Evolutionary conservation across 2,797 vertebrate genomes (phyloP).

Genomic region (Dryobates pubescens): DNA sequence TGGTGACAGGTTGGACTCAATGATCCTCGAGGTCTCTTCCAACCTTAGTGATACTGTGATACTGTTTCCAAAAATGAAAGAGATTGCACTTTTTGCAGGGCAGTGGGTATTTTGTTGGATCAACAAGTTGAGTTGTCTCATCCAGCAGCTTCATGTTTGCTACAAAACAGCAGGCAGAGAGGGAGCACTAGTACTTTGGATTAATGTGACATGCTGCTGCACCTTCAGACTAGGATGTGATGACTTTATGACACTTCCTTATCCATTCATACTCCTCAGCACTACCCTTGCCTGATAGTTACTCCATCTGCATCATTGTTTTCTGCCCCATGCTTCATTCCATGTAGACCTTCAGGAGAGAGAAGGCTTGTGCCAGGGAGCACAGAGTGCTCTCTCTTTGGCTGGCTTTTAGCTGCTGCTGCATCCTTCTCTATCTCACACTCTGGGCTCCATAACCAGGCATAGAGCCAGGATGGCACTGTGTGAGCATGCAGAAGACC

Average conservation of each 20-base stretch:
- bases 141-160: background rate
- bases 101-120: background rate
- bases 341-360: background rate
- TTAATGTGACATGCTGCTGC: background rate
- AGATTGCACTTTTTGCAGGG: background rate
- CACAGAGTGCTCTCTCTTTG: background rate
- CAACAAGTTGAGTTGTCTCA: background rate
- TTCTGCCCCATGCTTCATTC: background rate
- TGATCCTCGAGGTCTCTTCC: too few species aligned
- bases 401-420: background rate
- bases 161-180: background rate
- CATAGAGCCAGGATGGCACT: background rate
- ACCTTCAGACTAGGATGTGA: background rate
- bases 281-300: background rate
- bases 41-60: too few species aligned
- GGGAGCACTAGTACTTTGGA: fast-evolving
- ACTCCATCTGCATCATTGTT: background rate
- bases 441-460: background rate
- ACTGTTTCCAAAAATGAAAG: fast-evolving
- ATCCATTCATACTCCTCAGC: background rate
- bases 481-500: fast-evolving
- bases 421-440: background rate
- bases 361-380: background rate
- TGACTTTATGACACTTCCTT: background rate
- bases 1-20: too few species aligned